A percentile compares a stretch with the other conserved stretches of the same genome.
These are phyloP conservation scores for Paralichthys olivaceus DNA, from an alignment of 2,113 vertebrate genomes.

Conservation along the genomic window DNA sequence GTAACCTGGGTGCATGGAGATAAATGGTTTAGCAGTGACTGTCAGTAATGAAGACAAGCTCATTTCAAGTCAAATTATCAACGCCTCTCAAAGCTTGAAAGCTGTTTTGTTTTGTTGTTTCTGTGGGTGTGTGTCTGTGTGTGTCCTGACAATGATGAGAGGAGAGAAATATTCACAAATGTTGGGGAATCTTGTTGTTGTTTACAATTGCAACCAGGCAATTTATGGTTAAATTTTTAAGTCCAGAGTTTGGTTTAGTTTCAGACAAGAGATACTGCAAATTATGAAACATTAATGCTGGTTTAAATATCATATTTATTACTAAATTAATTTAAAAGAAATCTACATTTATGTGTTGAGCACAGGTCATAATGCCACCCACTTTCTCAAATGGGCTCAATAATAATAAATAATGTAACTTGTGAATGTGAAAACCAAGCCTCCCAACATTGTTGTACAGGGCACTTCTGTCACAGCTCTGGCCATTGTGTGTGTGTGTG, in stretches of 20 bases:
- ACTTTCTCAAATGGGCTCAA: too few relatives aligned
- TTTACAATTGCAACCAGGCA: background rate
- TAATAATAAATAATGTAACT: too few relatives aligned
- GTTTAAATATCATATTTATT: too few relatives aligned
- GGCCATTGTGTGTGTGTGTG: too few relatives aligned
- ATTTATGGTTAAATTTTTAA: background rate
- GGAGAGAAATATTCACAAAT: slow-evolving; percentile 9
- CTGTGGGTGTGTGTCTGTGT: background rate
- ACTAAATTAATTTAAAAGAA: too few relatives aligned
- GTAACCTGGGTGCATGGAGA: slow-evolving; percentile 70
- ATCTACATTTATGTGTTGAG: too few relatives aligned
- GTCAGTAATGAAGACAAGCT: slow-evolving; percentile 72
- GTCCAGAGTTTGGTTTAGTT: background rate
- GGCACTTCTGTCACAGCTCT: too few relatives aligned
- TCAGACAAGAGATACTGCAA: background rate
- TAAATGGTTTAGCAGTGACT: slow-evolving; percentile 69
- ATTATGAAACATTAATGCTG: too few relatives aligned
- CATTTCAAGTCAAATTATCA: slow-evolving; percentile 73
- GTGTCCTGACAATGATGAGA: slow-evolving; percentile 13
- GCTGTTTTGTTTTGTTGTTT: slow-evolving; percentile 21
- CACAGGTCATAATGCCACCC: too few relatives aligned
- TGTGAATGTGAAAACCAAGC: too few relatives aligned
- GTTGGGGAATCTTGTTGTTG: background rate
- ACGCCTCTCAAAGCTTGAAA: slow-evolving; percentile 64
- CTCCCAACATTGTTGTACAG: too few relatives aligned